These are phyloP conservation scores for Ethmia dodecea DNA, from an alignment of 2,888 invertebrate genomes.

Conservation along the genomic window DNA sequence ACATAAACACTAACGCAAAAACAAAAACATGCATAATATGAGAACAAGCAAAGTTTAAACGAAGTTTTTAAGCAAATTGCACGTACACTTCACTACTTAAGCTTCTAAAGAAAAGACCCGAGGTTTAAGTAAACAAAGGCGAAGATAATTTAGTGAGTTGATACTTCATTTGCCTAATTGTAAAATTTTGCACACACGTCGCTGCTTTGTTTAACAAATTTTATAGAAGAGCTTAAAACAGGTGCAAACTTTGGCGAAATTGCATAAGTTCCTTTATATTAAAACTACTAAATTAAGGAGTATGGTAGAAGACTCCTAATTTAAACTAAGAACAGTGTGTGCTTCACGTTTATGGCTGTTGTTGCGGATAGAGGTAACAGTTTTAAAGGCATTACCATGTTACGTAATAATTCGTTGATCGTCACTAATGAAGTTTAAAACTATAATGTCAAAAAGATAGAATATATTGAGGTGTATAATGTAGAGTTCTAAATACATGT, in stretches of 20 bases:
- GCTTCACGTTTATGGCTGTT: slow-evolving; percentile 3
- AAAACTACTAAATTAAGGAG: slow-evolving; percentile 45
- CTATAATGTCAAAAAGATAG: no score
- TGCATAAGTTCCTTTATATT: slow-evolving; percentile 38
- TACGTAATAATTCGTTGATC: no score
- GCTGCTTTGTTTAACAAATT: slow-evolving; percentile 45
- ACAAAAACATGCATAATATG: no score
- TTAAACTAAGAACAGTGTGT: slow-evolving; percentile 11
- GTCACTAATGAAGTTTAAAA: no score
- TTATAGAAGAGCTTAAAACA: slow-evolving; percentile 36
- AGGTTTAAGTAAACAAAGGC: neutral
- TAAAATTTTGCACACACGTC: slow-evolving; percentile 29
- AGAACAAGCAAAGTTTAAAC: no score
- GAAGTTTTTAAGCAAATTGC: no score
- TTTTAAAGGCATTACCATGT: no score
- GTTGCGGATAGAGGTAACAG: neutral
- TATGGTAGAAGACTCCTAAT: slow-evolving; percentile 11
- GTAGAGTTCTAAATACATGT: no score
- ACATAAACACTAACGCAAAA: no score
- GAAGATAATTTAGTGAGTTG: neutral
- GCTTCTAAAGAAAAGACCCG: no score
- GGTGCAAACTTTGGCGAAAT: slow-evolving; percentile 41
- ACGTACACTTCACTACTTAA: no score
- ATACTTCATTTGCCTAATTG: slow-evolving; percentile 7
- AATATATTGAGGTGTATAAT: no score